A percentile compares a stretch with the other conserved stretches of the same genome.
Evolutionary conservation across 2,797 vertebrate species (phyloP).

Genomic region (Falco concolor): DNA sequence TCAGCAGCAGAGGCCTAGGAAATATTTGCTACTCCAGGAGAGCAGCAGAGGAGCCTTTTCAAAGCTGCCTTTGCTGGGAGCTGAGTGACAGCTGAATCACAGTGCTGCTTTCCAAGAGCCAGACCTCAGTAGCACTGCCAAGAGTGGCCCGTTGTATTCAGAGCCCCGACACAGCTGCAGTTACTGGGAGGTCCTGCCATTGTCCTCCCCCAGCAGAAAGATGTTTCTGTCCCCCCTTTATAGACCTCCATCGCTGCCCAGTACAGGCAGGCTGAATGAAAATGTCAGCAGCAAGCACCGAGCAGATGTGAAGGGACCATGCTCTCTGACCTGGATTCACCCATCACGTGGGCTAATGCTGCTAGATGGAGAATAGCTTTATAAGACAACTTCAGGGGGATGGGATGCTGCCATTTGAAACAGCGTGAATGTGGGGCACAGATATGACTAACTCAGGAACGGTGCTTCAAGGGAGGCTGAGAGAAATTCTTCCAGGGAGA

Average conservation of each 20-base stretch:
- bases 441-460: not conserved
- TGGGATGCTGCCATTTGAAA: not conserved
- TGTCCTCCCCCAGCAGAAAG: constrained; percentile 77
- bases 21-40: constrained; percentile 82
- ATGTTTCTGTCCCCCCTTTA: constrained; percentile 75
- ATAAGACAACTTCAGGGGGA: constrained; percentile 22
- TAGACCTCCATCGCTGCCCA: constrained; percentile 77
- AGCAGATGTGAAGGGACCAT: constrained; percentile 70
- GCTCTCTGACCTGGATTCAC: constrained; percentile 61
- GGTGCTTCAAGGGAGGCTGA: not conserved
- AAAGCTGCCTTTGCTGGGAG: constrained; percentile 78
- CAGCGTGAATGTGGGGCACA: not conserved
- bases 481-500: not conserved
- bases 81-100: constrained; percentile 96
- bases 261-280: constrained; percentile 69
- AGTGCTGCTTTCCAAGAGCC: constrained; percentile 81
- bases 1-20: constrained; percentile 79
- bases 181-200: constrained; percentile 88
- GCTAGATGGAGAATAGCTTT: not conserved
- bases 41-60: constrained; percentile 78
- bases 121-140: constrained; percentile 73
- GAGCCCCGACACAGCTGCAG: constrained; percentile 83
- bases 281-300: constrained; percentile 75
- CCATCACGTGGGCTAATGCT: constrained; percentile 15
- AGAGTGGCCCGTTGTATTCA: constrained; percentile 76